phyloP scores from a whole-genome alignment of 1,140 invertebrate species.

The Armadillidium nasatum region DNA sequence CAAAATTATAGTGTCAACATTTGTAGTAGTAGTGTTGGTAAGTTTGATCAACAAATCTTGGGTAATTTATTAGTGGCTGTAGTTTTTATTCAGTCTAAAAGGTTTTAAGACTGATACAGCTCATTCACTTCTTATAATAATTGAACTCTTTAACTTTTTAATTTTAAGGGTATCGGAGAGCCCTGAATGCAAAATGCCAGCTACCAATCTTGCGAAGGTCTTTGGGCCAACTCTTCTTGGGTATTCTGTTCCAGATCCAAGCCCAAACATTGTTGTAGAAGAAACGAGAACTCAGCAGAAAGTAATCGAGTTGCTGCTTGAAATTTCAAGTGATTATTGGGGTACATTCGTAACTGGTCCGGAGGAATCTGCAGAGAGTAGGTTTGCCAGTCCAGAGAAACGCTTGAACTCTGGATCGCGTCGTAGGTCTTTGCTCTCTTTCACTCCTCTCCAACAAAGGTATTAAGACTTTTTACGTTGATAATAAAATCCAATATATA shows the following conservation, averaged over 20 bases:
- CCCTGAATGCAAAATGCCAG: slow-evolving; percentile 71
- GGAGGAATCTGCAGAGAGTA: slow-evolving; percentile 21
- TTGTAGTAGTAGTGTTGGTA: too few relatives aligned
- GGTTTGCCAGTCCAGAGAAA: not conserved
- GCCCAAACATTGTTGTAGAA: slow-evolving; percentile 59
- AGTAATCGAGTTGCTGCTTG: slow-evolving; percentile 63
- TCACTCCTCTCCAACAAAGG: not conserved
- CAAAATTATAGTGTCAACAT: too few relatives aligned
- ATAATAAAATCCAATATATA: too few relatives aligned
- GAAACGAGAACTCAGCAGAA: slow-evolving; percentile 60
- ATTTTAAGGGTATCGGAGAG: slow-evolving; percentile 62
- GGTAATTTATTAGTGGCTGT: too few relatives aligned
- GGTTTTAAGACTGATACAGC: too few relatives aligned
- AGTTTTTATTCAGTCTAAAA: too few relatives aligned
- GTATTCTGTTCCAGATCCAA: slow-evolving; percentile 64
- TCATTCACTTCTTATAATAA: too few relatives aligned
- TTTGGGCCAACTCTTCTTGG: slow-evolving; percentile 82
- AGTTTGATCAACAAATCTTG: too few relatives aligned
- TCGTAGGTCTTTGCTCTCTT: not conserved
- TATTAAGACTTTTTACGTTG: too few relatives aligned
- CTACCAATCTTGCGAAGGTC: slow-evolving; percentile 69
- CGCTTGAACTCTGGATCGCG: not conserved
- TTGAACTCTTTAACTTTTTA: slow-evolving; percentile 26
- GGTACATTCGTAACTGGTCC: slow-evolving; percentile 53
- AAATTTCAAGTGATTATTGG: slow-evolving; percentile 65